Evolutionary conservation across 1,140 invertebrate genomes (phyloP).

Genomic region (Drosophila sp.): DNA sequence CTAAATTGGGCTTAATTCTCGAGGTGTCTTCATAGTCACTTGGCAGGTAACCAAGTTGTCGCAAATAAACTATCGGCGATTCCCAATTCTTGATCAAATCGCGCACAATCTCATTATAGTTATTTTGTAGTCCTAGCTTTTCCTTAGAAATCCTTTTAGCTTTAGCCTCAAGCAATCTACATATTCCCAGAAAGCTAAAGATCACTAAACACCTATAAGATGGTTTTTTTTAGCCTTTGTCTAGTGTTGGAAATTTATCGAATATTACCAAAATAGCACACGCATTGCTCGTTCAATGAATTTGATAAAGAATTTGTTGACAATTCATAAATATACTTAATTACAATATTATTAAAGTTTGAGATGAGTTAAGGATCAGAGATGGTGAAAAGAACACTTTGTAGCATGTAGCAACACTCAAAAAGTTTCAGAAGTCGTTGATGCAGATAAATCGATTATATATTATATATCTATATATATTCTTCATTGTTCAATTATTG

Average conservation of each 20-base stretch:
- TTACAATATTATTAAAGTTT: not conserved
- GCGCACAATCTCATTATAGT: slow-evolving; percentile 51
- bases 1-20: slow-evolving; percentile 55
- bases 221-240: not conserved
- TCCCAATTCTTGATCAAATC: slow-evolving; percentile 69
- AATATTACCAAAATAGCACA: slow-evolving; percentile 35
- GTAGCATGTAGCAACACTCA: not conserved
- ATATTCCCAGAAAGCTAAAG: not conserved
- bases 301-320: not conserved
- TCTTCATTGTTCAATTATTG: no score
- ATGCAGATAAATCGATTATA: not conserved
- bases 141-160: not conserved
- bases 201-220: slow-evolving; percentile 31
- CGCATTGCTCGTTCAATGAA: slow-evolving; percentile 18
- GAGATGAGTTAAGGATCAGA: slow-evolving; percentile 12
- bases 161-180: not conserved
- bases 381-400: no score
- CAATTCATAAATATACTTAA: not conserved
- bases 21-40: slow-evolving; percentile 58
- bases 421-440: not conserved
- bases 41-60: slow-evolving; percentile 55
- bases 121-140: slow-evolving; percentile 4
- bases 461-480: not conserved
- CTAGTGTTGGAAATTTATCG: not conserved
- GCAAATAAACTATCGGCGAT: slow-evolving; percentile 57